Evolutionary conservation across 2,113 vertebrate genomes (phyloP).

Genomic region (Eudorcas thomsonii): DNA sequence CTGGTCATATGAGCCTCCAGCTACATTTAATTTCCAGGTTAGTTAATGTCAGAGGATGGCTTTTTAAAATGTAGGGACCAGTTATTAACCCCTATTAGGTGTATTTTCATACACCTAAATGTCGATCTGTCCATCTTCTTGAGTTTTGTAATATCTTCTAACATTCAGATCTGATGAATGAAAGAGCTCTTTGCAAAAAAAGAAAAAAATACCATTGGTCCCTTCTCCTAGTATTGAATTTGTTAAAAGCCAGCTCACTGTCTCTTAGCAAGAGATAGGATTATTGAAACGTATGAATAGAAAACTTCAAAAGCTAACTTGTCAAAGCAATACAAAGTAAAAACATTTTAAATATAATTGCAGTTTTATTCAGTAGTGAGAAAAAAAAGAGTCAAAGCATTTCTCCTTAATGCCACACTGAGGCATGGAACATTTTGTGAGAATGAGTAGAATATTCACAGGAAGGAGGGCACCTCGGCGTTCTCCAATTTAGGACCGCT

Average conservation of each 20-base stretch:
- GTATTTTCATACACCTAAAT: conserved; percentile 35
- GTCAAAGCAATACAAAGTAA: conserved; percentile 29
- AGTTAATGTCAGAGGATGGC: not conserved
- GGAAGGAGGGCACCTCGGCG: not conserved
- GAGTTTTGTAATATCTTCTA: conserved; percentile 33
- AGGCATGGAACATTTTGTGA: not conserved
- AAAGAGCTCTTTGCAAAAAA: not conserved
- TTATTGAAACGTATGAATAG: conserved; percentile 64
- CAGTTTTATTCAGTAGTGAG: conserved; percentile 39
- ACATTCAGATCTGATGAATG: conserved; percentile 44
- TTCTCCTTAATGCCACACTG: conserved; percentile 49
- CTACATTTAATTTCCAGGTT: conserved; percentile 10
- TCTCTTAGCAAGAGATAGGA: conserved; percentile 17
- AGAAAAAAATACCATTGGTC: not conserved
- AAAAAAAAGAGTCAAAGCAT: conserved; percentile 37
- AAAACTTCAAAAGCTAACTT: conserved; percentile 55
- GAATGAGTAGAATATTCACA: conserved; percentile 39
- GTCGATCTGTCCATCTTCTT: not conserved
- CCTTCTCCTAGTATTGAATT: not conserved
- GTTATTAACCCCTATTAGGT: not conserved
- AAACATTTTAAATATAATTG: conserved; percentile 70
- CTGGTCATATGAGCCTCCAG: not conserved
- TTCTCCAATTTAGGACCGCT: conserved; percentile 26
- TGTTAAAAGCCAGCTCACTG: conserved; percentile 26
- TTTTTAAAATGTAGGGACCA: conserved; percentile 41